Base-by-base conservation (phyloP, 2,113 vertebrate genomes). In the Fulica atra region DNA sequence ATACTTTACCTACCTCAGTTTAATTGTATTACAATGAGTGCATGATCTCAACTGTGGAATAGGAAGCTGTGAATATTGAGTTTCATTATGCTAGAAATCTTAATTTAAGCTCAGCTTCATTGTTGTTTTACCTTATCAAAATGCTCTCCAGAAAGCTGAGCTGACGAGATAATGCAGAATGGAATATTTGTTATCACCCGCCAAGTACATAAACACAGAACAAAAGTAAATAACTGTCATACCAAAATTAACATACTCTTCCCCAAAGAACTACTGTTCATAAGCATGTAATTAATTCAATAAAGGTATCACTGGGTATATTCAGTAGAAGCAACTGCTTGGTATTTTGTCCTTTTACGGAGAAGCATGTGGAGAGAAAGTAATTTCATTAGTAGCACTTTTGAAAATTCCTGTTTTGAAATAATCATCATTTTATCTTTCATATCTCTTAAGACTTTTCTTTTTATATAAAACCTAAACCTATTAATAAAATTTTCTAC, bases 201-300 rank as follows among this genome's bases (percentile, higher is more conserved):
- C 35, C 73, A 94, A 92, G 68, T 94, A 83, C 72, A 94, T 81
- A 94, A 95, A 86, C 76, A 93, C 17, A 87, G 57, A 89, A 95
- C 70, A 93, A 95, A 95, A 95, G 88, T 89, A 92, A 96, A 94
- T 95, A 96, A 86, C 77, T 87, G 90, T 88, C 87, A 95, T 88
- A 13, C n/a, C 23, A n/a, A 86, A 94, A 95, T 95, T 95, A 93
- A 74, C 88, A 95, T 92, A 57, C 35, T 56, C 20, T 11, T 95
- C 92, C 95, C 95, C 86, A 91, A 95, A 95, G 93, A 93, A 78
- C 72, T 71, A 48, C 40, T 94, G 82, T 92, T 96, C 79, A 88
- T 81, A 96, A 96, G 90, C 85, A 96, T 54, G 63, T 84, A 93
- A 83, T 95, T 95, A 96, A 95, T 95, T 96, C 69, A 87, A 83